Percentiles rank a stretch among this genome's conserved stretches.
phyloP scores from a whole-genome alignment of 1,140 invertebrate genomes.

The Planococcus citri region DNA sequence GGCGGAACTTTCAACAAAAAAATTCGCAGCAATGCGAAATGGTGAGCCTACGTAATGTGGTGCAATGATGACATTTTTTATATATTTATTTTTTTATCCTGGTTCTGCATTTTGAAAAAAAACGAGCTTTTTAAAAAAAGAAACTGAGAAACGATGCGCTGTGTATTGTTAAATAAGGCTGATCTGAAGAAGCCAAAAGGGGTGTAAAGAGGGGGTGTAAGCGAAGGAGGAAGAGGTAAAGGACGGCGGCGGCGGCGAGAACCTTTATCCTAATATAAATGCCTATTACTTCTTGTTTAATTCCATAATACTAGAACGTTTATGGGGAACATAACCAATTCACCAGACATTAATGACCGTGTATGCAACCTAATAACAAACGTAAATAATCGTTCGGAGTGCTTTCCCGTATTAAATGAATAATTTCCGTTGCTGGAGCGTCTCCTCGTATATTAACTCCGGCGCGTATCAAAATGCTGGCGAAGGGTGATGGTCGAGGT shows the following conservation, averaged over 20 bases:
- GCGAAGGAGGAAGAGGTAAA: not conserved
- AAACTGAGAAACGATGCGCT: no score
- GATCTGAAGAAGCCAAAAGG: no score
- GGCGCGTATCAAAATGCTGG: not conserved
- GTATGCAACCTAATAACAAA: conserved; percentile 7
- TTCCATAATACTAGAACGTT: conserved; percentile 7
- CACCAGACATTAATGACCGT: conserved; percentile 6
- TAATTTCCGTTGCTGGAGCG: not conserved
- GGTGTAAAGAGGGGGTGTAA: not conserved
- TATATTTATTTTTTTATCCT: no score
- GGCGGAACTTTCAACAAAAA: no score
- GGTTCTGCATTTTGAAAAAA: no score
- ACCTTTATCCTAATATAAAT: conserved; percentile 8
- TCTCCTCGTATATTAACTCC: conserved; percentile 7
- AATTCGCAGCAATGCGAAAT: no score
- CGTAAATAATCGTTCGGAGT: conserved; percentile 6
- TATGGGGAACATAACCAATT: conserved; percentile 7
- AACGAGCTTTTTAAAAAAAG: no score
- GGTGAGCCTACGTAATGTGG: no score
- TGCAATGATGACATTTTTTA: no score
- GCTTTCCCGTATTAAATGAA: conserved; percentile 6
- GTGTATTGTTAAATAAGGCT: no score
- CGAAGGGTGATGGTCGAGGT: no score
- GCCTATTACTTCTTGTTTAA: conserved; percentile 7
- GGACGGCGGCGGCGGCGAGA: not conserved